These are phyloP conservation scores for Dilophus febrilis DNA, from an alignment of 2,888 invertebrate genomes.

Conservation along the genomic window DNA sequence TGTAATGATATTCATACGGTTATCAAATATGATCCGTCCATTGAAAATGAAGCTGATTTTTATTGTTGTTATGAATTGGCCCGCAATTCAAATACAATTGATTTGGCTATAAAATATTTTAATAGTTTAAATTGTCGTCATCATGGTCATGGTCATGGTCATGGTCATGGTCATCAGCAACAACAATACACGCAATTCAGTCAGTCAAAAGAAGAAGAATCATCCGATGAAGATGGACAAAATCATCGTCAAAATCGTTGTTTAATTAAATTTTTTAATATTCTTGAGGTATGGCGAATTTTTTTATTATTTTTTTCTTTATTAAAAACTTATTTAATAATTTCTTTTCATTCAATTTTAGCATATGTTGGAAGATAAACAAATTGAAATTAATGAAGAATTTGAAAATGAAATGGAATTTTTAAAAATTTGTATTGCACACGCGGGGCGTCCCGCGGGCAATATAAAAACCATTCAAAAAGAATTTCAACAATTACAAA, in stretches of 20 bases:
- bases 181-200: too few relatives aligned
- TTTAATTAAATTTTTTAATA: slow-evolving; percentile 18
- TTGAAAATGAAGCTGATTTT: slow-evolving; percentile 21
- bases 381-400: neutral
- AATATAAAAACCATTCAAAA: neutral
- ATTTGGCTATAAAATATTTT: slow-evolving; percentile 21
- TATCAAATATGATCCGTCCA: slow-evolving; percentile 23
- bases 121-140: slow-evolving; percentile 19
- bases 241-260: slow-evolving; percentile 14
- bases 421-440: neutral
- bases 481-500: too few relatives aligned
- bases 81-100: slow-evolving; percentile 20
- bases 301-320: neutral
- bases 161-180: too few relatives aligned
- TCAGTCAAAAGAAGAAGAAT: too few relatives aligned
- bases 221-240: too few relatives aligned
- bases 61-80: slow-evolving; percentile 26
- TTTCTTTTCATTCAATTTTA: too few relatives aligned
- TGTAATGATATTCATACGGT: slow-evolving; percentile 22
- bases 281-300: slow-evolving; percentile 16
- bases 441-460: neutral
- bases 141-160: too few relatives aligned
- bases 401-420: neutral
- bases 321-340: neutral
- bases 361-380: neutral